Conservation (phyloP, 1,140 invertebrate genomes). For the Drosophila erecta region DNA sequence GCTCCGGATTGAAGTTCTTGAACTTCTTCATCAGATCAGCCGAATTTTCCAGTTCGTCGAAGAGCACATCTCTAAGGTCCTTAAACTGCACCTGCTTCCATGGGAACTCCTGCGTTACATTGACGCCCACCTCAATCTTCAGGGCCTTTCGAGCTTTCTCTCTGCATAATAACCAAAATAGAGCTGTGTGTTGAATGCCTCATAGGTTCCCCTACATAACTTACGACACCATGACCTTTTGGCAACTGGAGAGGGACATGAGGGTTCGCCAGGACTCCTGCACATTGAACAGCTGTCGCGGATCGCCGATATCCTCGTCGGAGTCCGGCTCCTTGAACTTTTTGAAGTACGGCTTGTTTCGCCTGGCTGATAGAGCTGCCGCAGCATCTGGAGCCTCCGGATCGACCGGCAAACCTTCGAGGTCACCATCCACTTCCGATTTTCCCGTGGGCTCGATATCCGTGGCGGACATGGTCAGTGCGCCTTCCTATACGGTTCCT, state of each 20-base stretch:
- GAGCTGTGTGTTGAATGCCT: too few relatives aligned
- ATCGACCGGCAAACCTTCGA: background rate
- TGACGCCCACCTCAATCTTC: slow-evolving; percentile 85
- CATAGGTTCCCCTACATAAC: background rate
- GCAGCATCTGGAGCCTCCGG: background rate
- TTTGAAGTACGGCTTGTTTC: slow-evolving; percentile 50
- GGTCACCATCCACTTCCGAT: background rate
- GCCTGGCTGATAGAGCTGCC: background rate
- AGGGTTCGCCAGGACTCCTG: slow-evolving; percentile 71
- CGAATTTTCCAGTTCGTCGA: slow-evolving; percentile 84
- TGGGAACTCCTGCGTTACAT: slow-evolving; percentile 89
- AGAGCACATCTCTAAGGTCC: slow-evolving; percentile 87
- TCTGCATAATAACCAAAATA: slow-evolving; percentile 2
- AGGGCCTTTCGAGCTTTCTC: slow-evolving; percentile 83
- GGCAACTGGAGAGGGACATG: slow-evolving; percentile 56
- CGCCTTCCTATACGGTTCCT: background rate
- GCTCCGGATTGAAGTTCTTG: slow-evolving; percentile 85
- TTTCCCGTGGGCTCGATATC: background rate
- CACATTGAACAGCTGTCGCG: slow-evolving; percentile 54
- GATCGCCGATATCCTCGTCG: slow-evolving; percentile 57
- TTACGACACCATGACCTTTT: slow-evolving; percentile 75
- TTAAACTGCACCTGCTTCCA: slow-evolving; percentile 89
- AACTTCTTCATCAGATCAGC: slow-evolving; percentile 85
- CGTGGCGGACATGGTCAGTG: background rate
- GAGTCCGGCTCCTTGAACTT: slow-evolving; percentile 62